phyloP scores from a whole-genome alignment of 2,113 vertebrate genomes.

The Megaptera novaeangliae region DNA sequence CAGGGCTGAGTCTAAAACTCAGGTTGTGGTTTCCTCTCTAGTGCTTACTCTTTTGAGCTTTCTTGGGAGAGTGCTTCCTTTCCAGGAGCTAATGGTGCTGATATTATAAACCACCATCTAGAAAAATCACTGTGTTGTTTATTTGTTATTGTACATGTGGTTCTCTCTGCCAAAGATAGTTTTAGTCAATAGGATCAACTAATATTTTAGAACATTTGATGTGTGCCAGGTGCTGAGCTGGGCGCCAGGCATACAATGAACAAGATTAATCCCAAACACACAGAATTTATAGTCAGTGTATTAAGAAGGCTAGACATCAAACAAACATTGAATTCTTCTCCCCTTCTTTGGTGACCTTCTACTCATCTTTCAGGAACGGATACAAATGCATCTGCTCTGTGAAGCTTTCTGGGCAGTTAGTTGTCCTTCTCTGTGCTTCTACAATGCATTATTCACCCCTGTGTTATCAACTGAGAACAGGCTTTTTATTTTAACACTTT shows the following conservation, averaged over 20 bases:
- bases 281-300: not conserved
- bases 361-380: not conserved
- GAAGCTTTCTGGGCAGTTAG: not conserved
- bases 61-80: not conserved
- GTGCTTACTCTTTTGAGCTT: not conserved
- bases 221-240: not conserved
- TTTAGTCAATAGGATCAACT: not conserved
- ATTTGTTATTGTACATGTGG: not conserved
- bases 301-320: not conserved
- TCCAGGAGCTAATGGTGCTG: not conserved
- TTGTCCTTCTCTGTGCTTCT: not conserved
- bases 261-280: not conserved
- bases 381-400: not conserved
- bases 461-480: not conserved
- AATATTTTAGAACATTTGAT: not conserved
- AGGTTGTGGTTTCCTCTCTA: not conserved
- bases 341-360: not conserved
- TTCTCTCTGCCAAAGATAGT: not conserved
- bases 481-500: conserved; percentile 16
- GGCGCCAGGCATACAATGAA: not conserved
- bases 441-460: not conserved
- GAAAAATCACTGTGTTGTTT: not conserved
- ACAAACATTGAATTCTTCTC: not conserved
- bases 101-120: not conserved
- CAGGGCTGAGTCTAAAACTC: not conserved